Conservation (phyloP, 1,140 invertebrate genomes). For the Akabosia matsudoensis region DNA sequence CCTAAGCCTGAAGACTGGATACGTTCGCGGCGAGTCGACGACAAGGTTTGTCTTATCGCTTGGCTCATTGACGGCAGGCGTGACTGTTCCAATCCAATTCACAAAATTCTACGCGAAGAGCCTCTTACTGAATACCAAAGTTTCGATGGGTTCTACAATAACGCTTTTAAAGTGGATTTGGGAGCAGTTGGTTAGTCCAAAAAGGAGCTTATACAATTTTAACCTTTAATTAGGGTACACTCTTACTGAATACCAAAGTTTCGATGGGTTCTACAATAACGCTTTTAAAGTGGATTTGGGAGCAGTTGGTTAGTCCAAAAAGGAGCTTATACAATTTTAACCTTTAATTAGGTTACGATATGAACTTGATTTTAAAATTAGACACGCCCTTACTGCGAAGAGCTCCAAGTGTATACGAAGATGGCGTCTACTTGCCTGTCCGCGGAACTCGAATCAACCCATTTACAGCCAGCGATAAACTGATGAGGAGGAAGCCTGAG, state of each 20-base stretch:
- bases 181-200: conserved; percentile 41
- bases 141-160: conserved; percentile 46
- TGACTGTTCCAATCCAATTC: too few species aligned
- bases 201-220: neutral
- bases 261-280: conserved; percentile 46
- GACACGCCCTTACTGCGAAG: conserved; percentile 60
- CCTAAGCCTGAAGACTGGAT: too few species aligned
- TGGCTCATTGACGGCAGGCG: conserved; percentile 41
- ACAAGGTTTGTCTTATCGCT: conserved; percentile 41
- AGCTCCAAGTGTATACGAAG: conserved; percentile 61
- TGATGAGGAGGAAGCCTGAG: conserved; percentile 50
- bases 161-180: conserved; percentile 42
- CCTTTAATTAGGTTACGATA: neutral
- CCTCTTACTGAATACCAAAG: conserved; percentile 35
- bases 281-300: conserved; percentile 43
- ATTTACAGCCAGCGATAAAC: conserved; percentile 56
- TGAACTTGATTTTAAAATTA: conserved; percentile 43
- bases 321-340: neutral
- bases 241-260: conserved; percentile 37
- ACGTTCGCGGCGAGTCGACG: too few species aligned
- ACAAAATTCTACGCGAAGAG: neutral
- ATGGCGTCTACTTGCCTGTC: conserved; percentile 60
- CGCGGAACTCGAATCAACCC: conserved; percentile 58
- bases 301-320: conserved; percentile 39
- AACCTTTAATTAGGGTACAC: neutral